Evolutionary conservation across 1,140 invertebrate species (phyloP).

Genomic region (Planococcus citri): DNA sequence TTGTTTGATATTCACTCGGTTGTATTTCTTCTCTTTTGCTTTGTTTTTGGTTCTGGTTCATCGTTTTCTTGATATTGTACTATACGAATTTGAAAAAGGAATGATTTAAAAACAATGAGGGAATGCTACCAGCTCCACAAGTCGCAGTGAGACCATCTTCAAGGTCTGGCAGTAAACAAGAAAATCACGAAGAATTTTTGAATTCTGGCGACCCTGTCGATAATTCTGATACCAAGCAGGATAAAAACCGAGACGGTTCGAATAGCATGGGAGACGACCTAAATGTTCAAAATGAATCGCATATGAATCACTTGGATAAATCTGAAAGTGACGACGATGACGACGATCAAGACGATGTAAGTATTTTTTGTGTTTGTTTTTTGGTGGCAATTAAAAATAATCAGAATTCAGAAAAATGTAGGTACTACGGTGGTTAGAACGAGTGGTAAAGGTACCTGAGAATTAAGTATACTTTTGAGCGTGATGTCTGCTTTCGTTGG

Average conservation of each 20-base stretch:
- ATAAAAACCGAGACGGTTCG: not conserved
- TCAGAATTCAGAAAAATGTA: too few species aligned
- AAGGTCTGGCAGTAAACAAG: slow-evolving; percentile 5
- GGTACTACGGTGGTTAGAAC: too few species aligned
- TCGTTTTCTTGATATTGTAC: too few species aligned
- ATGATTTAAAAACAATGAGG: not conserved
- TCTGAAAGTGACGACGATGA: slow-evolving; percentile 9
- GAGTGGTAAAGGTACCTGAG: too few species aligned
- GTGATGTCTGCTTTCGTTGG: too few species aligned
- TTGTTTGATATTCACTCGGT: too few species aligned
- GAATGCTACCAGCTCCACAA: slow-evolving; percentile 11
- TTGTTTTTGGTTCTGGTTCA: not conserved
- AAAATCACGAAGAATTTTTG: not conserved
- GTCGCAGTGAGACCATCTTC: not conserved
- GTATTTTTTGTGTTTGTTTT: not conserved
- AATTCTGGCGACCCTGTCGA: not conserved
- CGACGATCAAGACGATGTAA: slow-evolving; percentile 10
- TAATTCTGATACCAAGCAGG: not conserved
- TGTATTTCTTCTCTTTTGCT: not conserved
- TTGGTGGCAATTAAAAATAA: too few species aligned
- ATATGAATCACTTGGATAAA: slow-evolving; percentile 14
- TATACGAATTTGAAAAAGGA: too few species aligned
- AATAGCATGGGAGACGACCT: slow-evolving; percentile 1
- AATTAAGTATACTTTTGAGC: too few species aligned
- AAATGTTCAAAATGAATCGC: not conserved